A percentile compares a stretch with the other conserved stretches of the same genome.
Evolutionary conservation across 2,113 vertebrate genomes (phyloP).

Genomic region (Diadophis punctatus): DNA sequence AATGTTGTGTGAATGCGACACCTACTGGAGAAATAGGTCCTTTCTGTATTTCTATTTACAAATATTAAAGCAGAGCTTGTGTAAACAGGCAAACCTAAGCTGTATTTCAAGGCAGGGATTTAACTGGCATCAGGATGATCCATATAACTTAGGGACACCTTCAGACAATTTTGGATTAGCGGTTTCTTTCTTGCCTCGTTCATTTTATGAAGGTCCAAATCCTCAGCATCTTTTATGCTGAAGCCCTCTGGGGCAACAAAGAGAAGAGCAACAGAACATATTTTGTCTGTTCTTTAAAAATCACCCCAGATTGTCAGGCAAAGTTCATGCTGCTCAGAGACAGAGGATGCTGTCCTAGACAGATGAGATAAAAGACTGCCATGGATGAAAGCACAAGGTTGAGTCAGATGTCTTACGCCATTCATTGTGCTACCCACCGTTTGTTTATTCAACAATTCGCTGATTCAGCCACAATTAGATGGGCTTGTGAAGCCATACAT

Average conservation of each 20-base stretch:
- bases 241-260: background rate
- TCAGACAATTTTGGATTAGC: background rate
- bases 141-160: background rate
- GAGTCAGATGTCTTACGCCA: background rate
- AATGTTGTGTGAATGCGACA: background rate
- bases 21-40: background rate
- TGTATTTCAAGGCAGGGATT: background rate
- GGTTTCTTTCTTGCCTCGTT: background rate
- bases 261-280: background rate
- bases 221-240: background rate
- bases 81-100: background rate
- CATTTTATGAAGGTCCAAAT: background rate
- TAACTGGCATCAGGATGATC: background rate
- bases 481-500: background rate
- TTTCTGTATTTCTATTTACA: background rate
- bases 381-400: background rate
- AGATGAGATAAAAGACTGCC: background rate
- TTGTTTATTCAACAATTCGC: background rate
- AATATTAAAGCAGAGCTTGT: background rate
- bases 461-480: background rate
- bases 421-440: background rate
- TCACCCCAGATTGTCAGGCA: background rate
- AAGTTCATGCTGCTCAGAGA: background rate
- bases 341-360: background rate
- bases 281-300: background rate